These are phyloP conservation scores for Tetragonisca angustula DNA, from an alignment of 2,888 invertebrate genomes.

Conservation along the genomic window DNA sequence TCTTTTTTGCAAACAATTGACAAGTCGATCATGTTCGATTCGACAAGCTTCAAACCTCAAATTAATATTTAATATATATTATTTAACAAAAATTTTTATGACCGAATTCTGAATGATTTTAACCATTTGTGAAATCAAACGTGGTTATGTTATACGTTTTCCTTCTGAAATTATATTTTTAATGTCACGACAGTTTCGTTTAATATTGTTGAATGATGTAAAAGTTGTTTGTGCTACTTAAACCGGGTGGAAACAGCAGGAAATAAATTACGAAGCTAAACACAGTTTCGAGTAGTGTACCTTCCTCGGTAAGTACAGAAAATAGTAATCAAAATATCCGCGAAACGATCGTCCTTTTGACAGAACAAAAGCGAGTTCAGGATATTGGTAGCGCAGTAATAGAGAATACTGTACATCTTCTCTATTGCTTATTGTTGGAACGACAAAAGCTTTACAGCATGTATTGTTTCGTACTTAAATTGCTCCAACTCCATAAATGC, in stretches of 20 bases:
- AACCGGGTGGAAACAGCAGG: background rate
- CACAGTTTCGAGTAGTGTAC: background rate
- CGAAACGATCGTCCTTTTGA: background rate
- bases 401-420: slow-evolving; percentile 1
- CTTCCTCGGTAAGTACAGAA: background rate
- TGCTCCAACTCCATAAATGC: slow-evolving; percentile 6
- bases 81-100: too few species aligned
- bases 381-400: background rate
- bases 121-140: too few species aligned
- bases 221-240: background rate
- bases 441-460: background rate
- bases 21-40: too few species aligned
- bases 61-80: too few species aligned
- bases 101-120: too few species aligned
- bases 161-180: background rate
- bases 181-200: background rate
- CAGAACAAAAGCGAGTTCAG: background rate
- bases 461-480: slow-evolving; percentile 5
- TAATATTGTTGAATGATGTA: background rate
- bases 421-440: background rate
- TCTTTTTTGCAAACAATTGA: too few species aligned
- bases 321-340: background rate
- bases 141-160: too few species aligned
- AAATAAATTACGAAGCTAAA: background rate
- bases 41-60: too few species aligned